Evolutionary conservation across 2,888 invertebrate genomes (phyloP).

Genomic region (Amiota communis): DNA sequence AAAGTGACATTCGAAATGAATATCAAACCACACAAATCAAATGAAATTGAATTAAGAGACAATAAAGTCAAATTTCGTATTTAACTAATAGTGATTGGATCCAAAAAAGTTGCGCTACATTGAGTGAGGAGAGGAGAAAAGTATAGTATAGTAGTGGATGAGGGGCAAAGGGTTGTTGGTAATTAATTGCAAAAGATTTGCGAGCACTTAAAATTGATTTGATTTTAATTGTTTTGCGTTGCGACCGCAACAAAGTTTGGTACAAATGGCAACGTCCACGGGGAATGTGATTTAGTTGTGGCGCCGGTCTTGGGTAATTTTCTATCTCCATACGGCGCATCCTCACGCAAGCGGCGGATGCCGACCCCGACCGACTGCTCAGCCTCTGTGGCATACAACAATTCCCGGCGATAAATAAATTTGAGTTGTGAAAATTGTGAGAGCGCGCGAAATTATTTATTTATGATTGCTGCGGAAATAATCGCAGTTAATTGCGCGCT

Average conservation of each 20-base stretch:
- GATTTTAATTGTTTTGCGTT: constrained; percentile 64
- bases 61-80: not conserved
- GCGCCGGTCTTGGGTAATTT: not conserved
- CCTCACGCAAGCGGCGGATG: constrained; percentile 1
- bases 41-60: constrained; percentile 17
- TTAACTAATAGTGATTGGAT: constrained; percentile 1
- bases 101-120: not conserved
- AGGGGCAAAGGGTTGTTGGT: constrained; percentile 54
- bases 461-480: constrained; percentile 68
- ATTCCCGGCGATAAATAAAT: constrained; percentile 57
- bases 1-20: constrained; percentile 1
- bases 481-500: constrained; percentile 69
- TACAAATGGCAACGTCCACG: constrained; percentile 17
- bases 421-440: constrained; percentile 64
- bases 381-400: not conserved
- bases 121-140: not conserved
- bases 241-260: constrained; percentile 33
- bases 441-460: constrained; percentile 69
- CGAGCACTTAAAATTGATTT: constrained; percentile 69
- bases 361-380: not conserved
- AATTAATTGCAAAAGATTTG: constrained; percentile 69
- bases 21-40: constrained; percentile 34
- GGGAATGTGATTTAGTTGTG: constrained; percentile 6
- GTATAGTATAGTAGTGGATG: constrained; percentile 34
- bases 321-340: not conserved